These are phyloP conservation scores for Trissonchulus sp. DNA, from an alignment of 2,888 invertebrate genomes.

Conservation along the genomic window DNA sequence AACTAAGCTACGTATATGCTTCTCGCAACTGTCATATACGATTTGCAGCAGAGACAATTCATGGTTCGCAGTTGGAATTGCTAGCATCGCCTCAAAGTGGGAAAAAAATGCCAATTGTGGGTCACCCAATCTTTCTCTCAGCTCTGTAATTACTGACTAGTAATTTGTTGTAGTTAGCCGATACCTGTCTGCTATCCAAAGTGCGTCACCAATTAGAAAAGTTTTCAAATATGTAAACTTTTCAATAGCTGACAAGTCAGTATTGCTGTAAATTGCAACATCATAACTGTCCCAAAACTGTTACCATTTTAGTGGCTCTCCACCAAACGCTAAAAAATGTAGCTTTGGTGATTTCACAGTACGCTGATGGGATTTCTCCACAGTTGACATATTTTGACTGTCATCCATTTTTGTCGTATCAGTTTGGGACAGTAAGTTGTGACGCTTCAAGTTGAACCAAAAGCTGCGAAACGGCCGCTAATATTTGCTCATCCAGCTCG, in stretches of 20 bases:
- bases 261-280: conserved; percentile 8
- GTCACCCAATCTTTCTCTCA: conserved; percentile 4
- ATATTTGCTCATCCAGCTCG: not conserved
- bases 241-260: conserved; percentile 3
- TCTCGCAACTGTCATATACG: conserved; percentile 17
- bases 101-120: conserved; percentile 14
- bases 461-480: not conserved
- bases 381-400: not conserved
- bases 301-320: not conserved
- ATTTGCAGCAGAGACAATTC: not conserved
- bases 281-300: conserved; percentile 25
- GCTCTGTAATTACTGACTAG: not conserved
- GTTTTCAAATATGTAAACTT: conserved; percentile 19
- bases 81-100: too few relatives aligned
- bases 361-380: not conserved
- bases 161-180: conserved; percentile 13
- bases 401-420: not conserved
- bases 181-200: conserved; percentile 4
- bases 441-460: not conserved
- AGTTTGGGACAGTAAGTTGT: not conserved
- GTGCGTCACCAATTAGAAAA: conserved; percentile 14
- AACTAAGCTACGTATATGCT: too few relatives aligned
- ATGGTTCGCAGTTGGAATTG: conserved; percentile 1
- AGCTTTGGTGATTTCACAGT: not conserved
- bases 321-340: not conserved